Percentiles rank a stretch among this genome's conserved stretches.
Conservation (phyloP, 30 jellyfish, hydroid and myxozoan species). For the Pelagia noctiluca region DNA sequence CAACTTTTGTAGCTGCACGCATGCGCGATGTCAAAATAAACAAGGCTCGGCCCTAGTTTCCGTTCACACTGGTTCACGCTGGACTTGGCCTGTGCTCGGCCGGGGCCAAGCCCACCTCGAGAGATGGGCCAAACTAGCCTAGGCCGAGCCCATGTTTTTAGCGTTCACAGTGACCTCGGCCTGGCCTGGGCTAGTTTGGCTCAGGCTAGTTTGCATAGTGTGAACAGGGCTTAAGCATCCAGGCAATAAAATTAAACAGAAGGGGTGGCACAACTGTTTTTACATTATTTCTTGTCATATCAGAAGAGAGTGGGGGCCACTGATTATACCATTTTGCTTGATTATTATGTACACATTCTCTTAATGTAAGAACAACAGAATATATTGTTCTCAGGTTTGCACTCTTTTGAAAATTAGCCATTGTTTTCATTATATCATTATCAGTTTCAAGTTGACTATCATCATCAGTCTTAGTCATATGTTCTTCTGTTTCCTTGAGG, state of each 20-base stretch:
- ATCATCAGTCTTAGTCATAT: conserved; percentile 38
- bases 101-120: no score
- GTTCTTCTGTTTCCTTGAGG: conserved; percentile 19
- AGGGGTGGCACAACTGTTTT: conserved; percentile 20
- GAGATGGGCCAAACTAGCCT: no score
- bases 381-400: conserved; percentile 38
- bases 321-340: conserved; percentile 46
- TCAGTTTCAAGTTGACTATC: conserved; percentile 11
- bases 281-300: background rate
- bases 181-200: no score
- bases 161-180: no score
- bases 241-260: conserved; percentile 25
- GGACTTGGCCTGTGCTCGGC: no score
- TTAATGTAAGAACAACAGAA: conserved; percentile 52
- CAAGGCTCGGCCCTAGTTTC: no score
- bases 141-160: no score
- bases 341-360: conserved; percentile 23
- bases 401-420: conserved; percentile 8
- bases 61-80: no score
- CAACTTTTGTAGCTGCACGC: no score
- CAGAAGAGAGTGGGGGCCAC: conserved; percentile 29
- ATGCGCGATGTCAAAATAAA: no score
- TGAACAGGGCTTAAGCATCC: no score
- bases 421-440: background rate
- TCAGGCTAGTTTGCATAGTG: no score